Percentiles rank a stretch among this genome's conserved stretches.
phyloP scores from a whole-genome alignment of 2,113 vertebrate genomes.

The Hemicordylus capensis region DNA sequence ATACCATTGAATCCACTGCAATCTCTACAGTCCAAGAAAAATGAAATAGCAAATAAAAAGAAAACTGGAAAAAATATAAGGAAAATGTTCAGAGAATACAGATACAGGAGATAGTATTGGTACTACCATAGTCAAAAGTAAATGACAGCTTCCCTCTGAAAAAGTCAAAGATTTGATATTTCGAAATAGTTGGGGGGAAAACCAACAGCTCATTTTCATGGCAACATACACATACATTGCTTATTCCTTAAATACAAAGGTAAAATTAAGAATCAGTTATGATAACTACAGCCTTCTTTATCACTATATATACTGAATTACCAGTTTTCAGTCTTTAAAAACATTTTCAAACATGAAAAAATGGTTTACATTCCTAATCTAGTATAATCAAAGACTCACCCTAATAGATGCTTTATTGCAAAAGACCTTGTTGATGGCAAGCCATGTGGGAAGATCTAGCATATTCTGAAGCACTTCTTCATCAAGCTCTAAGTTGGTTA shows the following conservation, averaged over 20 bases:
- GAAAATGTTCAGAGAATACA: neutral
- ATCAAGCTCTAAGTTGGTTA: slow-evolving; percentile 97
- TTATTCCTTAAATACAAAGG: neutral
- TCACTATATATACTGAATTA: too few species aligned
- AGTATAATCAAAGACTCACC: slow-evolving; percentile 76
- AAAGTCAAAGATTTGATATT: neutral
- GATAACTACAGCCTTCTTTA: neutral
- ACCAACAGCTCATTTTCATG: neutral
- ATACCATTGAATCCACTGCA: neutral
- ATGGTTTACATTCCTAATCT: neutral
- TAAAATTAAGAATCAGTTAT: neutral
- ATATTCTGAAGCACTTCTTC: slow-evolving; percentile 98
- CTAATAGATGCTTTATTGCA: slow-evolving; percentile 98
- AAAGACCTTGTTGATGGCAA: slow-evolving; percentile 95
- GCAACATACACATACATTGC: neutral
- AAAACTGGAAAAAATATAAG: neutral
- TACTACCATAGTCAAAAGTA: neutral
- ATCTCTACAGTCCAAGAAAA: neutral
- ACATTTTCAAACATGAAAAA: slow-evolving; percentile 18
- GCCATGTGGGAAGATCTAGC: slow-evolving; percentile 97
- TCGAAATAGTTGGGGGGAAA: neutral
- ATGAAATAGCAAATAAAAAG: neutral
- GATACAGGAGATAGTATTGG: neutral
- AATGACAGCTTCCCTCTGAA: slow-evolving; percentile 6
- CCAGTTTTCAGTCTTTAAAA: neutral